phyloP scores from a whole-genome alignment of 2,888 invertebrate genomes.

The Gerris lacustris region DNA sequence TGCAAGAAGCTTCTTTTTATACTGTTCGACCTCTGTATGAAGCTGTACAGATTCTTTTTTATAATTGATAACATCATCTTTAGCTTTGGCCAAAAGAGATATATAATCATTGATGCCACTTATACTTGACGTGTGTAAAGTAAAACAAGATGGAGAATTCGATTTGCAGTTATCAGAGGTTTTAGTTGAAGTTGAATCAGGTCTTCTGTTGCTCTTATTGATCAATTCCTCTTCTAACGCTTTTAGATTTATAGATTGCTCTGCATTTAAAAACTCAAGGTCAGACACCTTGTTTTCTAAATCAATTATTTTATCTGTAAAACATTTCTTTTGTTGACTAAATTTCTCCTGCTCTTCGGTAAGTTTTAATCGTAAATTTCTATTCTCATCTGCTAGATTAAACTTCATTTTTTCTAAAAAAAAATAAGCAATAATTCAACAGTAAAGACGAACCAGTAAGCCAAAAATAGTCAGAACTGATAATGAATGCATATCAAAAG shows the following conservation, averaged over 20 bases:
- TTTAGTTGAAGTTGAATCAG: background rate
- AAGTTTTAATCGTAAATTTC: background rate
- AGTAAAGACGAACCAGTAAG: too few species aligned
- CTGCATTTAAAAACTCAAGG: constrained; percentile 3
- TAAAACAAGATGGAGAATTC: background rate
- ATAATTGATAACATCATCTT: background rate
- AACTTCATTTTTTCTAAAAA: background rate
- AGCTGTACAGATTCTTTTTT: background rate
- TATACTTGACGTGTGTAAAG: background rate
- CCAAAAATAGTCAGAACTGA: too few species aligned
- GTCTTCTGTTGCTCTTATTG: background rate
- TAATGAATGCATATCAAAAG: too few species aligned
- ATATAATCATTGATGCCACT: background rate
- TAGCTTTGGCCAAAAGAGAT: background rate
- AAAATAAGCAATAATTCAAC: too few species aligned
- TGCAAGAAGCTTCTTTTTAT: background rate
- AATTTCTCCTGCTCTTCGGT: background rate
- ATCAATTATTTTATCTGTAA: background rate
- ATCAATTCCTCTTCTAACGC: background rate
- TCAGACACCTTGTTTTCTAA: background rate
- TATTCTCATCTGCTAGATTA: background rate
- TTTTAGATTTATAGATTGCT: background rate
- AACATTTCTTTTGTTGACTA: background rate
- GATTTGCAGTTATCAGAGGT: background rate
- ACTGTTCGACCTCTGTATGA: background rate